phyloP scores from a whole-genome alignment of 2,113 vertebrate species.

The Menura novaehollandiae region DNA sequence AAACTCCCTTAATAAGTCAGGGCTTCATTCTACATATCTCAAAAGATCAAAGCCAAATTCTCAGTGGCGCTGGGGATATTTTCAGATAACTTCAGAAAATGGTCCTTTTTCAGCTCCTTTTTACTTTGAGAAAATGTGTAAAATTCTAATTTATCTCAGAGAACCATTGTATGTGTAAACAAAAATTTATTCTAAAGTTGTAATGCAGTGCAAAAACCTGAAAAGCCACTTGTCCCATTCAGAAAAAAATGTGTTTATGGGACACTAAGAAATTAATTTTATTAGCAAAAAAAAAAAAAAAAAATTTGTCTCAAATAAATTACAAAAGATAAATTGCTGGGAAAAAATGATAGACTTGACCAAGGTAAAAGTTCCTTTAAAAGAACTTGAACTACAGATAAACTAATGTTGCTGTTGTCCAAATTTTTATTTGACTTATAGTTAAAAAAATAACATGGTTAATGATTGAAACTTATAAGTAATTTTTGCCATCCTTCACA shows the following conservation, averaged over 20 bases:
- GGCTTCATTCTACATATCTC: neutral
- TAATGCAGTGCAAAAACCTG: neutral
- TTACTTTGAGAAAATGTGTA: neutral
- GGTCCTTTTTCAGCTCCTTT: neutral
- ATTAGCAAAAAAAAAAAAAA: neutral
- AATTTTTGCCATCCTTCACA: neutral
- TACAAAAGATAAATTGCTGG: accelerated
- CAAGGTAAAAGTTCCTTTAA: neutral
- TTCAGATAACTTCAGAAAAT: neutral
- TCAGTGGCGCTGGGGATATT: neutral
- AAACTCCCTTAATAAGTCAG: neutral
- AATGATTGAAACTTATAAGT: neutral
- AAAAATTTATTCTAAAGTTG: neutral
- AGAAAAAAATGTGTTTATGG: neutral
- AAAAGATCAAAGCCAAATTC: neutral
- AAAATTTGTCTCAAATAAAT: neutral
- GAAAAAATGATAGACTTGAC: neutral
- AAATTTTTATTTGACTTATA: neutral
- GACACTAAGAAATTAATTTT: neutral
- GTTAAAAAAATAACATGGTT: neutral
- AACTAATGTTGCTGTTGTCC: neutral
- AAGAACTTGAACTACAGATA: neutral
- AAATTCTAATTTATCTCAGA: neutral
- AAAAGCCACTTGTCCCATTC: neutral
- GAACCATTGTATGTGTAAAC: accelerated